Conservation (phyloP, 2,797 vertebrate genomes). For the Limnodromus scolopaceus region DNA sequence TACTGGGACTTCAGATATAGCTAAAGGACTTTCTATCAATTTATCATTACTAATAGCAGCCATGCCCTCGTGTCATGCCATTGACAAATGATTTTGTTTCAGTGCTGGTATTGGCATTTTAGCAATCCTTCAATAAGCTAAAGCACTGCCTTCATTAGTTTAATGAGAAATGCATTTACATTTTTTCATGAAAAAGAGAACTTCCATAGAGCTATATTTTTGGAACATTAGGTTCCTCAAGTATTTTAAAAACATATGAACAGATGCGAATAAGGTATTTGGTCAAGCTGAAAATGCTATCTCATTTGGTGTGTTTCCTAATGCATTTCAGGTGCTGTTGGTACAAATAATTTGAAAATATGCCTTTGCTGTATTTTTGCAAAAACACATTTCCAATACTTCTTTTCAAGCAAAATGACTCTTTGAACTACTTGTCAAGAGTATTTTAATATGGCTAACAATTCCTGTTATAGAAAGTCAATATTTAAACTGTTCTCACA, state of each 20-base stretch:
- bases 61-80: not conserved
- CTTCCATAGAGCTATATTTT: not conserved
- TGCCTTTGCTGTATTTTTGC: not conserved
- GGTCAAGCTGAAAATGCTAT: not conserved
- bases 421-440: not conserved
- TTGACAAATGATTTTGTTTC: constrained; percentile 20
- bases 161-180: not conserved
- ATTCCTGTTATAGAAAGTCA: not conserved
- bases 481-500: not conserved
- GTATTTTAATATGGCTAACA: not conserved
- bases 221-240: not conserved
- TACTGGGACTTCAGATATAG: not conserved
- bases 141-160: not conserved
- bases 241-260: not conserved
- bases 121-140: not conserved
- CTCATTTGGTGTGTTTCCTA: rapidly evolving
- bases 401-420: not conserved
- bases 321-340: not conserved
- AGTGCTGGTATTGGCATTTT: not conserved
- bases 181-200: not conserved
- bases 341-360: not conserved
- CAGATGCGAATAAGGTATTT: not conserved
- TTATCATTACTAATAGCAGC: not conserved
- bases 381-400: not conserved
- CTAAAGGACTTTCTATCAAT: not conserved